Evolutionary conservation across 37 sponge, comb jelly and placozoan species (phyloP), one percentile per base, ranked within the genome.

Genomic region (Tethya wilhelma): DNA sequence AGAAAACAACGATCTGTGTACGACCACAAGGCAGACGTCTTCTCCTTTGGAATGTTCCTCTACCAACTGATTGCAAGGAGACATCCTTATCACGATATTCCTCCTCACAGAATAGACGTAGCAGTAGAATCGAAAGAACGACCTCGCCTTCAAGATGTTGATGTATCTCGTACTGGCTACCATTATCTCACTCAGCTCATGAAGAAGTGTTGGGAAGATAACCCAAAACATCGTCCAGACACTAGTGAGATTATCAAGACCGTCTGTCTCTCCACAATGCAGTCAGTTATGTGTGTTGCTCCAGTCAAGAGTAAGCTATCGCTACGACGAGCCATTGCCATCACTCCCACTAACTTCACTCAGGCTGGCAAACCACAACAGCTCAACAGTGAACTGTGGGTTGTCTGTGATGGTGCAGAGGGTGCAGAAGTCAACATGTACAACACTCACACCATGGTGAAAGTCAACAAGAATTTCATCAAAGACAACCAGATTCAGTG

Each of bases 1-100:
- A 79, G 65, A 32, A 86, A 86, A 38, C 80, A 89, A 43, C 76
- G 76, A 7, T 87, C 88, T 3, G 84, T 79, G 23, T 96, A 96
- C 59, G 80, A 90, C 46, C 87, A 80, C 79, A 83, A 58, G 34
- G 96, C 89, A 8, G 96, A 96, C 74, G 81, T 93, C 22, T 96
- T 92, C 69, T 88, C 96, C 20, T 93, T 84, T 79, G 91, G 71
- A 22, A 96, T 96, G 94, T 56, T 90, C 33, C 85, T 96, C 63
- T 96, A 93, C 78, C 88, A 96, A 69, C 63, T 96, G 83, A 84
- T 96, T 4, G 84, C 91, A 40, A 85, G 91, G 20, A 43, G 86
- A 20, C 73, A 90, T 58, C 96, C 96, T 17, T 96, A 79, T 45
- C 69, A 74, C 53, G 66, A 87, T 58, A 49, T 88, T 3, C 56